Conservation (phyloP, 2,797 vertebrate genomes). For the Coreius guichenoti region DNA sequence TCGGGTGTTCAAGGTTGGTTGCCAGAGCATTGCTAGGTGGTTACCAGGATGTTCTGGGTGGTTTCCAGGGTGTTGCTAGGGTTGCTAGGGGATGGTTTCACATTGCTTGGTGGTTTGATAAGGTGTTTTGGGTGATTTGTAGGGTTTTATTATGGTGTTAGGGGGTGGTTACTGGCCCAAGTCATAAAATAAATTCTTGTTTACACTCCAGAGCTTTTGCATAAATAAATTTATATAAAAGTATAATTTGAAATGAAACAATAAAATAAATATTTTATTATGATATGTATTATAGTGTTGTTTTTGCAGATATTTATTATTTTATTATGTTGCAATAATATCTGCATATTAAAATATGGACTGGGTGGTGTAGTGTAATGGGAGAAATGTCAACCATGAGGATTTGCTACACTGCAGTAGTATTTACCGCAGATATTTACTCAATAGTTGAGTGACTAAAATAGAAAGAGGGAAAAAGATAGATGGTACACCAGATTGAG, state of each 20-base stretch:
- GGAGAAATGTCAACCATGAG: not conserved
- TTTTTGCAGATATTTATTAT: not conserved
- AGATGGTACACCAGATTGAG: not conserved
- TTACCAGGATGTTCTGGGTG: not conserved
- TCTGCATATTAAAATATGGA: not conserved
- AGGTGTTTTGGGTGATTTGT: not conserved
- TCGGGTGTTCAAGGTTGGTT: not conserved
- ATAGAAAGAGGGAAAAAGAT: not conserved
- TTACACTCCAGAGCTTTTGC: not conserved
- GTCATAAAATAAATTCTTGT: not conserved
- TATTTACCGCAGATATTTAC: not conserved
- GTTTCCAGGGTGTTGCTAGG: not conserved
- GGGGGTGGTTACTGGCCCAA: not conserved
- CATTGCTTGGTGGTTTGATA: not conserved
- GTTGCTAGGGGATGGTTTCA: not conserved
- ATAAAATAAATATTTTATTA: not conserved
- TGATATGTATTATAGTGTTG: not conserved
- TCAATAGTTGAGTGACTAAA: not conserved
- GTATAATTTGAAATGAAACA: not conserved
- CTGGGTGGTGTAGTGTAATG: not conserved
- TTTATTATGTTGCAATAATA: not conserved
- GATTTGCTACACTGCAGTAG: not conserved
- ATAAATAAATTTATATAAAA: not conserved
- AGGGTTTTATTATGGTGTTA: not conserved
- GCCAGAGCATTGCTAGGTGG: not conserved